A percentile compares a stretch with the other conserved stretches of the same genome.
Conservation (phyloP, 2,797 vertebrate genomes). For the Chelon labrosus region DNA sequence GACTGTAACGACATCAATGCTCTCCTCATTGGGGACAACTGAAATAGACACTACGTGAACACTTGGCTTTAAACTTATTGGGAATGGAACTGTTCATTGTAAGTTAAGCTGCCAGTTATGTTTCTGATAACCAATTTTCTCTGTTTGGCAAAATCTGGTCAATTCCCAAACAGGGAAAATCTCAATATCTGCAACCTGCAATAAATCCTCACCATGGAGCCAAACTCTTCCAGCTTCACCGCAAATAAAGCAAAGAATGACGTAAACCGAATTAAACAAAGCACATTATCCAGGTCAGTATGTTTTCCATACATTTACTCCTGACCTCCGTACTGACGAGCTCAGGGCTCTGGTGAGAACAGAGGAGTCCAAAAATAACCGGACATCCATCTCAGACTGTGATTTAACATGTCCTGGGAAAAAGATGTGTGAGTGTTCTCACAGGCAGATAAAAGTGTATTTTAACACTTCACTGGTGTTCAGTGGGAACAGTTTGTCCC, state of each 20-base stretch:
- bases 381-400: conserved; percentile 41
- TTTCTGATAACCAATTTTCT: too few species aligned
- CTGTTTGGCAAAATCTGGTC: too few species aligned
- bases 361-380: conserved; percentile 42
- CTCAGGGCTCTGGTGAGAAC: conserved; percentile 27
- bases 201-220: not conserved
- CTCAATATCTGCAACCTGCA: too few species aligned
- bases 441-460: conserved; percentile 7
- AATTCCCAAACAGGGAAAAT: too few species aligned
- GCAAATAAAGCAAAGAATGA: not conserved
- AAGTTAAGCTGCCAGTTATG: too few species aligned
- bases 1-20: too few species aligned
- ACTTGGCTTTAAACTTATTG: too few species aligned
- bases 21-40: too few species aligned
- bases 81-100: too few species aligned
- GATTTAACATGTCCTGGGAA: conserved; percentile 22
- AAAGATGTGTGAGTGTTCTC: not conserved
- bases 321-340: conserved; percentile 43
- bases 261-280: not conserved
- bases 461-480: not conserved
- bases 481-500: too few species aligned
- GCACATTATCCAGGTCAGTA: conserved; percentile 11
- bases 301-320: conserved; percentile 16
- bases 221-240: not conserved
- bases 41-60: too few species aligned